Evolutionary conservation across 2,888 invertebrate species (phyloP).

Genomic region (Stenchaetothrips biformis): DNA sequence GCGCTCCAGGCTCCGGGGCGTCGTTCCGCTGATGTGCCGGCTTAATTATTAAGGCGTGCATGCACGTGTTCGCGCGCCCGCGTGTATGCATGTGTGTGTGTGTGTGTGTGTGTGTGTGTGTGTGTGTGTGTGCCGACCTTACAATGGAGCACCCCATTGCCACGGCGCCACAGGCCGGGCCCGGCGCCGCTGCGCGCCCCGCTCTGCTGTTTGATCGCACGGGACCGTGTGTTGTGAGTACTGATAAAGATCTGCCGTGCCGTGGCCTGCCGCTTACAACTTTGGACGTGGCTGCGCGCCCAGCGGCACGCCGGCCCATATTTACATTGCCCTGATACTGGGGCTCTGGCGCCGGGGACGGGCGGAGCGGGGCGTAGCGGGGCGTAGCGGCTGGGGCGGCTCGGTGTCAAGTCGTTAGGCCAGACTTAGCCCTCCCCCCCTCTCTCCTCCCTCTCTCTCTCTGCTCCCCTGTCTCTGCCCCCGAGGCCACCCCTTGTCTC

Average conservation of each 20-base stretch:
- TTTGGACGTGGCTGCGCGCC: no score
- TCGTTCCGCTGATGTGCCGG: no score
- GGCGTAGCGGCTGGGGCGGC: neutral
- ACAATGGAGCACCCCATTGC: neutral
- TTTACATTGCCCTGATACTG: constrained; percentile 6
- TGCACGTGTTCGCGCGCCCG: no score
- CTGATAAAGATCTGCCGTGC: constrained; percentile 31
- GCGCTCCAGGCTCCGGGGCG: no score
- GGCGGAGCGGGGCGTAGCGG: neutral
- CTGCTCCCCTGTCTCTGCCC: neutral
- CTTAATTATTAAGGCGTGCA: no score
- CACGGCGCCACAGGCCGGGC: neutral
- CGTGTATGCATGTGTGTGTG: no score
- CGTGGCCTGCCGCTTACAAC: constrained; percentile 7
- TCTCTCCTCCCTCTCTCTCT: neutral
- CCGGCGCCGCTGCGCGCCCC: neutral
- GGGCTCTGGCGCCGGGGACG: neutral
- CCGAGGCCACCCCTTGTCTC: neutral
- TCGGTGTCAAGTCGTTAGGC: constrained; percentile 4
- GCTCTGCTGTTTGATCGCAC: neutral
- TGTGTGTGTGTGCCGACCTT: neutral
- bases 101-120: no score
- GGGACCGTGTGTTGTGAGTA: constrained; percentile 8
- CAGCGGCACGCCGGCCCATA: neutral
- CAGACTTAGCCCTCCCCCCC: neutral